phyloP scores from a whole-genome alignment of 2,113 vertebrate species.

The Noctilio leporinus region DNA sequence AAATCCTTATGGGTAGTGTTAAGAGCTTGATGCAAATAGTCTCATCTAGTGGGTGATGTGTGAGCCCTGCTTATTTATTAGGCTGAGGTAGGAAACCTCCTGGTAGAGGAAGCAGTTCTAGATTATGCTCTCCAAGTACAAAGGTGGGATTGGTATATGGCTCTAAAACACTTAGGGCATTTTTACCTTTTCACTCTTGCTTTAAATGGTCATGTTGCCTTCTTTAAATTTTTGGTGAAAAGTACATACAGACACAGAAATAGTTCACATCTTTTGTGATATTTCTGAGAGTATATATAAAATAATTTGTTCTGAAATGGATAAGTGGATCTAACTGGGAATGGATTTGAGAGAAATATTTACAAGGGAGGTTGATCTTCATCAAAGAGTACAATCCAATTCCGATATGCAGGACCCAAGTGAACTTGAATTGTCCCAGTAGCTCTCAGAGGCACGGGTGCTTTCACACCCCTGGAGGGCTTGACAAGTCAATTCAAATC shows the following conservation, averaged over 20 bases:
- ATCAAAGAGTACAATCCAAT: not conserved
- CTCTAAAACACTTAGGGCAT: not conserved
- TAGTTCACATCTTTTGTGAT: too few relatives aligned
- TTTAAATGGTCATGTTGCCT: not conserved
- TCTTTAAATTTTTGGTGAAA: not conserved
- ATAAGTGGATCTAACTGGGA: not conserved
- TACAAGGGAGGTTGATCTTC: not conserved
- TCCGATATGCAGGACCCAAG: not conserved
- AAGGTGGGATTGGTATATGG: not conserved
- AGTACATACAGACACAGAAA: not conserved
- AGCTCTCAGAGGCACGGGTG: not conserved
- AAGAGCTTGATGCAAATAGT: not conserved
- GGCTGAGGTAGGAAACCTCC: not conserved
- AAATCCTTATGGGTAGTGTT: not conserved
- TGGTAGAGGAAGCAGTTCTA: not conserved
- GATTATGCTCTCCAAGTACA: not conserved
- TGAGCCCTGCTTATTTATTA: not conserved
- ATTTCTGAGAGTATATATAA: not conserved
- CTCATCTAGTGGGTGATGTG: not conserved
- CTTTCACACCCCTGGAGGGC: not conserved
- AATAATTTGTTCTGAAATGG: not conserved
- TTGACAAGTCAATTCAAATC: conserved; percentile 24
- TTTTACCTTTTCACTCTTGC: not conserved
- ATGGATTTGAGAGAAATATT: not conserved
- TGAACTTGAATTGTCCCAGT: not conserved